phyloP scores from a whole-genome alignment of 2,888 invertebrate genomes.

The Drosophila prolongata region DNA sequence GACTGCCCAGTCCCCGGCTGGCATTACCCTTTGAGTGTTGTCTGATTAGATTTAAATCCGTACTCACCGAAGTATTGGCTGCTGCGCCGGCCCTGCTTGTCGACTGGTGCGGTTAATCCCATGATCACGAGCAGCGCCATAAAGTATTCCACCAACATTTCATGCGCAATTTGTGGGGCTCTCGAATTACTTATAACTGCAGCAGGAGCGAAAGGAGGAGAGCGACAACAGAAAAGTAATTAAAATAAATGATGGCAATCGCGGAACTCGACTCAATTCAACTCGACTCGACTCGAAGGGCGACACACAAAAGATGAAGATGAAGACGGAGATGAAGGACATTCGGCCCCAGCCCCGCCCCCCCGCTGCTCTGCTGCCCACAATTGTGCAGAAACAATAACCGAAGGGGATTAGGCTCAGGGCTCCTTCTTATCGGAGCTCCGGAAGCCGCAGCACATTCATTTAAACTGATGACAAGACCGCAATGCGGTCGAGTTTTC shows the following conservation, averaged over 20 bases:
- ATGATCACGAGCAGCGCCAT: constrained; percentile 83
- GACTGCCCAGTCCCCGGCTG: constrained; percentile 14
- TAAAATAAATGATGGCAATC: constrained; percentile 80
- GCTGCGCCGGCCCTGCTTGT: constrained; percentile 70
- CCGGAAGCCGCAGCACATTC: constrained; percentile 62
- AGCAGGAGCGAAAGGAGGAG: constrained; percentile 38
- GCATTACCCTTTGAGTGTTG: constrained; percentile 37
- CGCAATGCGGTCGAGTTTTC: constrained; percentile 76
- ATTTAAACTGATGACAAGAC: constrained; percentile 75
- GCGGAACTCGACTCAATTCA: constrained; percentile 53
- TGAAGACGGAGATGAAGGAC: constrained; percentile 33
- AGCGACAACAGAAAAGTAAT: constrained; percentile 64
- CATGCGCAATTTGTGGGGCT: constrained; percentile 82
- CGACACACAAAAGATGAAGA: constrained; percentile 39
- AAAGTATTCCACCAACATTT: constrained; percentile 85
- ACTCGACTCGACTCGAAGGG: constrained; percentile 45
- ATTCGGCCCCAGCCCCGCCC: constrained; percentile 1
- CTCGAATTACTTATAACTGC: constrained; percentile 74
- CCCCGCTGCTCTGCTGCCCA: constrained; percentile 1
- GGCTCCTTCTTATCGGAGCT: constrained; percentile 61
- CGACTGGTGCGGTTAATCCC: constrained; percentile 83
- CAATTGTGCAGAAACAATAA: constrained; percentile 39
- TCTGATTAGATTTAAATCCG: constrained; percentile 44
- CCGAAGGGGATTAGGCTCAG: constrained; percentile 70
- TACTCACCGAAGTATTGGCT: constrained; percentile 78